Percentiles rank a stretch among this genome's conserved stretches.
Evolutionary conservation across 2,888 invertebrate species (phyloP).

Genomic region (Diploptera punctata): DNA sequence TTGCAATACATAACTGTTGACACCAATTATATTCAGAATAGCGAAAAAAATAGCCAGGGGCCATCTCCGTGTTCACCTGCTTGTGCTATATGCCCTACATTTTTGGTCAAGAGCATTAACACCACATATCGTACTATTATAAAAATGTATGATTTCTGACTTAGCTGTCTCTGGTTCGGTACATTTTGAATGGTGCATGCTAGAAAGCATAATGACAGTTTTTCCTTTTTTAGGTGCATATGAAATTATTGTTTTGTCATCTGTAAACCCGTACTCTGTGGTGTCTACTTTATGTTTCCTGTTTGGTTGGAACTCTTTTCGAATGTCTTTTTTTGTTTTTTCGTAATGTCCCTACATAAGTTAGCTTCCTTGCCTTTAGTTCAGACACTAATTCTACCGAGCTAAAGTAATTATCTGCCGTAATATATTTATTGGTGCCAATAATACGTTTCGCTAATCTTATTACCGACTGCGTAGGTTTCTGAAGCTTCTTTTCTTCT

Average conservation of each 20-base stretch:
- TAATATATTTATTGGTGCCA: constrained; percentile 48
- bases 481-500: constrained; percentile 46
- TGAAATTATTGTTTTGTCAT: background rate
- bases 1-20: background rate
- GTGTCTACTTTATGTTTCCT: too few relatives aligned
- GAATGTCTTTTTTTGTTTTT: background rate
- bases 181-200: too few relatives aligned
- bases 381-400: constrained; percentile 44
- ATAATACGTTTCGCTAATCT: constrained; percentile 46
- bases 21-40: background rate
- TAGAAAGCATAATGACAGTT: too few relatives aligned
- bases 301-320: background rate
- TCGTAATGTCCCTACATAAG: background rate
- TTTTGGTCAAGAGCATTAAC: too few relatives aligned
- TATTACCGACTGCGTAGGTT: constrained; percentile 48
- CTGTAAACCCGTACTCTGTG: too few relatives aligned
- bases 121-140: background rate
- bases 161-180: background rate
- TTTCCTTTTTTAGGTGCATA: background rate
- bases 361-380: background rate
- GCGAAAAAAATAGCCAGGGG: background rate
- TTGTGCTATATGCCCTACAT: too few relatives aligned
- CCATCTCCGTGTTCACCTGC: too few relatives aligned
- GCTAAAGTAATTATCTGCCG: constrained; percentile 50
- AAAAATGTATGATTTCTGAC: background rate